These are phyloP conservation scores for Nematolebias whitei DNA, from an alignment of 2,113 vertebrate genomes.

Conservation along the genomic window DNA sequence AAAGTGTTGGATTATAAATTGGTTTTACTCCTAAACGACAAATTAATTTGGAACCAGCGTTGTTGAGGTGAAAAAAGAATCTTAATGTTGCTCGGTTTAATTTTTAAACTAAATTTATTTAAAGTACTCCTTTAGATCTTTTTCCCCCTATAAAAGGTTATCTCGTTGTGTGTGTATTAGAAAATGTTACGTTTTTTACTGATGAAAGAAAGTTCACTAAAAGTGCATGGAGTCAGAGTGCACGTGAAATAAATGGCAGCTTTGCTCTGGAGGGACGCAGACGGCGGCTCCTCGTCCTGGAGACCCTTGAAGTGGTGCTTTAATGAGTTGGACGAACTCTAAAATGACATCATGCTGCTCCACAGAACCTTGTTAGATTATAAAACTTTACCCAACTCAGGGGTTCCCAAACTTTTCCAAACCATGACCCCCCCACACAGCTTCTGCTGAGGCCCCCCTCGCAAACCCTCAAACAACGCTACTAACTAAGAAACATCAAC, in stretches of 20 bases:
- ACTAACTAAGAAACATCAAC: too few species aligned
- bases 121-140: slow-evolving; percentile 21
- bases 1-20: too few species aligned
- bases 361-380: slow-evolving; percentile 30
- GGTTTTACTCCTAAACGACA: not conserved
- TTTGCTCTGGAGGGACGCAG: slow-evolving; percentile 71
- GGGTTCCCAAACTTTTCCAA: too few species aligned
- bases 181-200: slow-evolving; percentile 37
- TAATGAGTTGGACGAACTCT: slow-evolving; percentile 70
- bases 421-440: too few species aligned
- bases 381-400: slow-evolving; percentile 4
- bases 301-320: slow-evolving; percentile 20
- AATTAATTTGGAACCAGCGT: not conserved
- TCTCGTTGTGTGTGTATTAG: slow-evolving; percentile 13
- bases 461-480: too few species aligned
- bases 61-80: not conserved
- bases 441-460: too few species aligned
- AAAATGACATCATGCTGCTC: slow-evolving; percentile 27
- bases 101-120: not conserved
- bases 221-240: slow-evolving; percentile 44
- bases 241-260: slow-evolving; percentile 55
- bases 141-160: slow-evolving; percentile 16
- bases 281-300: slow-evolving; percentile 60
- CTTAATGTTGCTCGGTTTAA: slow-evolving; percentile 8
- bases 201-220: slow-evolving; percentile 30